A percentile compares a stretch with the other conserved stretches of the same genome.
These are phyloP conservation scores for Muntiacus muntjak DNA, from an alignment of 2,113 vertebrate species.

Conservation along the genomic window DNA sequence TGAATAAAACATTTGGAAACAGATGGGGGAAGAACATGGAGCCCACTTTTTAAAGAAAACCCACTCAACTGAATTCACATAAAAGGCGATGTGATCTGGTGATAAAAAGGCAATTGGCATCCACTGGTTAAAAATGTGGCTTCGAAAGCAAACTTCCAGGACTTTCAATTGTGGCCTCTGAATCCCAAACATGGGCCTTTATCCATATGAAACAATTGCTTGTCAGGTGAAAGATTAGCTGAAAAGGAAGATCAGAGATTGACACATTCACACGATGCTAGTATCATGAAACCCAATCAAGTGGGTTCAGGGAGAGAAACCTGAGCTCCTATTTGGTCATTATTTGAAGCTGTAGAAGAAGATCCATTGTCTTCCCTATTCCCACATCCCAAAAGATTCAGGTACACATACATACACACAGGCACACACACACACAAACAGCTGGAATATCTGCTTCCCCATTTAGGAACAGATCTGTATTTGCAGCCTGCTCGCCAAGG, in stretches of 20 bases:
- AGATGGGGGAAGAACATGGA: neutral
- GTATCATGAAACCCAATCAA: neutral
- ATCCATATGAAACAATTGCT: neutral
- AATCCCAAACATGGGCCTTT: neutral
- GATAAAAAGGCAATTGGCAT: neutral
- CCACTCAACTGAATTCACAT: neutral
- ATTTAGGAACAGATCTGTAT: neutral
- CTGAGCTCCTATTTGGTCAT: neutral
- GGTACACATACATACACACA: fast-evolving
- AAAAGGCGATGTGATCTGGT: neutral
- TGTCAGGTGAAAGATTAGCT: neutral
- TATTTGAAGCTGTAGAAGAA: neutral
- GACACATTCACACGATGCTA: neutral
- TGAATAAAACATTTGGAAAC: constrained; percentile 59
- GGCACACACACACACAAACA: neutral
- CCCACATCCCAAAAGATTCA: neutral
- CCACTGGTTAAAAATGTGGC: neutral
- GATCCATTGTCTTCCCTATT: neutral
- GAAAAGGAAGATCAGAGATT: neutral
- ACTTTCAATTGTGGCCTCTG: neutral
- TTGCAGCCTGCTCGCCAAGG: neutral
- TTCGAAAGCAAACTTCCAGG: constrained; percentile 12
- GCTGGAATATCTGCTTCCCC: neutral
- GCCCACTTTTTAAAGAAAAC: constrained; percentile 29
- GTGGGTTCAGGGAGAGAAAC: neutral